phyloP scores from a whole-genome alignment of 2,113 vertebrate genomes.

The Lepidothrix coronata region DNA sequence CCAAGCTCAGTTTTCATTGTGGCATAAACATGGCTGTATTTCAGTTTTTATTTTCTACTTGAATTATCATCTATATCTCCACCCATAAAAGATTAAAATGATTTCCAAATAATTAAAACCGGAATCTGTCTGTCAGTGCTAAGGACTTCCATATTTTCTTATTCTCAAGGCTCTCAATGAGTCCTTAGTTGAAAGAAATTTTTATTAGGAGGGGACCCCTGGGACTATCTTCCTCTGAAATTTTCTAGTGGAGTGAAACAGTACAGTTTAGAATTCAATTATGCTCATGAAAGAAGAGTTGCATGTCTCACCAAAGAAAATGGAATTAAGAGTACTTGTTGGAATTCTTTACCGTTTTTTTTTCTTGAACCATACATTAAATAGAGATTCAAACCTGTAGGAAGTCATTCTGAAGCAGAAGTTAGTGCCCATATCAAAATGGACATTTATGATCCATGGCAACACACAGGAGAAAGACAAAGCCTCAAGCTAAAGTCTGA shows the following conservation, averaged over 20 bases:
- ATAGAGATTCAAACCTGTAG: background rate
- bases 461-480: background rate
- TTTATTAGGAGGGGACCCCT: background rate
- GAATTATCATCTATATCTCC: background rate
- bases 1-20: background rate
- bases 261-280: background rate
- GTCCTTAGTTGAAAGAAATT: background rate
- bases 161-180: constrained; percentile 5
- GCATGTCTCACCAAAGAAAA: background rate
- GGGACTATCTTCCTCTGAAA: background rate
- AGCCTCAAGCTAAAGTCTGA: background rate
- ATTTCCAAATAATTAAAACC: background rate
- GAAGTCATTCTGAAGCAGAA: background rate
- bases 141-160: background rate
- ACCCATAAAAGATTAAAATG: background rate
- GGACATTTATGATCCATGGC: background rate
- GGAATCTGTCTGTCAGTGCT: background rate
- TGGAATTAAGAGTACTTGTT: background rate
- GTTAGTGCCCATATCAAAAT: background rate
- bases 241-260: background rate
- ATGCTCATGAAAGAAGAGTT: background rate
- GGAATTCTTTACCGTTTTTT: background rate
- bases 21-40: background rate
- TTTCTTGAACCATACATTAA: background rate
- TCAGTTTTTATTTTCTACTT: background rate